These are phyloP conservation scores for Bovichtus diacanthus DNA, from an alignment of 2,797 vertebrate genomes.

Conservation along the genomic window DNA sequence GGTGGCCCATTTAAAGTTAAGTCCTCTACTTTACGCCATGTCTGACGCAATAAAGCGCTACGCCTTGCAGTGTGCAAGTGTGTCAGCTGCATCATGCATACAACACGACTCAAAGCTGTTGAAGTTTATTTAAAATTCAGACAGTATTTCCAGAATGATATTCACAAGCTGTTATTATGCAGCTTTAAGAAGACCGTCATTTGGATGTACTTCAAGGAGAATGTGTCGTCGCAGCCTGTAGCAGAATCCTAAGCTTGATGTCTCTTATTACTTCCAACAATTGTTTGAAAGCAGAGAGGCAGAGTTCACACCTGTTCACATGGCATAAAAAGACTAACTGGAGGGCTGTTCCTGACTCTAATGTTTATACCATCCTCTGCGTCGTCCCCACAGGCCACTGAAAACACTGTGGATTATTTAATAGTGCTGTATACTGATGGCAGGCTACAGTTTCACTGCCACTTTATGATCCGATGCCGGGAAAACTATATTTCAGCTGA, in stretches of 20 bases:
- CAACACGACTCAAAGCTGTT: conserved; percentile 32
- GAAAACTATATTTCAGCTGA: conserved; percentile 65
- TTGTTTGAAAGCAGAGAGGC: conserved; percentile 70
- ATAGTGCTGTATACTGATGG: conserved; percentile 67
- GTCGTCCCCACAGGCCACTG: conserved; percentile 70
- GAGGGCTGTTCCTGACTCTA: conserved; percentile 71
- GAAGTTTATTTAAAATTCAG: conserved; percentile 54
- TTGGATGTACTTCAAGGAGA: conserved; percentile 72
- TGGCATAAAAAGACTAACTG: conserved; percentile 65
- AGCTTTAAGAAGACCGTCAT: conserved; percentile 50
- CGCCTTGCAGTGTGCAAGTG: conserved; percentile 36
- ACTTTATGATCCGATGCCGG: conserved; percentile 70
- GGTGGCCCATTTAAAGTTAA: conserved; percentile 76
- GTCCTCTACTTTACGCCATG: conserved; percentile 50
- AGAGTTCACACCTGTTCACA: conserved; percentile 79
- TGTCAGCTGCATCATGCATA: conserved; percentile 12
- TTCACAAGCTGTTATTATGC: conserved; percentile 45
- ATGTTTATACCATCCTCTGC: conserved; percentile 73
- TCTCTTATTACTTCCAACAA: conserved; percentile 69
- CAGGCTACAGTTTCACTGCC: conserved; percentile 72
- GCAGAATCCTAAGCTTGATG: conserved; percentile 58
- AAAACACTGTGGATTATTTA: conserved; percentile 76
- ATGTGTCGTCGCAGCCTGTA: conserved; percentile 59
- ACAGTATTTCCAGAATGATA: conserved; percentile 37
- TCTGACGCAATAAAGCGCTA: conserved; percentile 50